phyloP scores from a whole-genome alignment of 1,140 invertebrate species.

The Laodelphax striatellus region DNA sequence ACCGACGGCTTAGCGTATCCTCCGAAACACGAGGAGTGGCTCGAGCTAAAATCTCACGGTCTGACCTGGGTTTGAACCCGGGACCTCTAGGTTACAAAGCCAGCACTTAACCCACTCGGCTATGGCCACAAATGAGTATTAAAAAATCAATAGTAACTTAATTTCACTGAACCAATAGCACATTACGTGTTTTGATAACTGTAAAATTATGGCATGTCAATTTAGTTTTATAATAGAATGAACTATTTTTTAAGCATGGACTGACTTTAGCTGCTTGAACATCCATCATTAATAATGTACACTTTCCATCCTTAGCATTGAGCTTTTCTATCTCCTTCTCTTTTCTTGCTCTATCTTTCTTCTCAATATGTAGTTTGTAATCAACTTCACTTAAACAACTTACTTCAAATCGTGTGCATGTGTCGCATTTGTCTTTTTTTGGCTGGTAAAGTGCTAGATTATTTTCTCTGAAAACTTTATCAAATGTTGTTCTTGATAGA shows the following conservation, averaged over 20 bases:
- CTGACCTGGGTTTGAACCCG: no score
- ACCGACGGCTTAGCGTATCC: no score
- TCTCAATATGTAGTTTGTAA: slow-evolving; percentile 18
- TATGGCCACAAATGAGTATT: no score
- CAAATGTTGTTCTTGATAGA: neutral
- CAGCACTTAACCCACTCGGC: no score
- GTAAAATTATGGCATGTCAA: slow-evolving; percentile 34
- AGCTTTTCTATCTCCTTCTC: slow-evolving; percentile 23
- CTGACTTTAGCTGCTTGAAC: slow-evolving; percentile 30
- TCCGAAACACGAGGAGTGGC: no score
- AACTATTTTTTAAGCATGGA: slow-evolving; percentile 28
- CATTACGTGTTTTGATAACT: slow-evolving; percentile 26
- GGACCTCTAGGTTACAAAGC: no score
- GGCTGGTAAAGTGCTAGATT: slow-evolving; percentile 20
- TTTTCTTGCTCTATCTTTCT: slow-evolving; percentile 19
- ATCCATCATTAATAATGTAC: slow-evolving; percentile 27
- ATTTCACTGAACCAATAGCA: slow-evolving; percentile 35
- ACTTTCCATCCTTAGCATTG: slow-evolving; percentile 15
- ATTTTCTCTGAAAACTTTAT: slow-evolving; percentile 11
- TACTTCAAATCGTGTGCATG: slow-evolving; percentile 19
- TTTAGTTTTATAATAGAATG: slow-evolving; percentile 35
- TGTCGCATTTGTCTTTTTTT: slow-evolving; percentile 25
- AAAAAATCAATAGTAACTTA: no score
- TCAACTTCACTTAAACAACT: slow-evolving; percentile 18
- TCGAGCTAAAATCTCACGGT: no score